These are phyloP conservation scores for Dolichopus griseipennis DNA, from an alignment of 2,888 invertebrate genomes.

Conservation along the genomic window DNA sequence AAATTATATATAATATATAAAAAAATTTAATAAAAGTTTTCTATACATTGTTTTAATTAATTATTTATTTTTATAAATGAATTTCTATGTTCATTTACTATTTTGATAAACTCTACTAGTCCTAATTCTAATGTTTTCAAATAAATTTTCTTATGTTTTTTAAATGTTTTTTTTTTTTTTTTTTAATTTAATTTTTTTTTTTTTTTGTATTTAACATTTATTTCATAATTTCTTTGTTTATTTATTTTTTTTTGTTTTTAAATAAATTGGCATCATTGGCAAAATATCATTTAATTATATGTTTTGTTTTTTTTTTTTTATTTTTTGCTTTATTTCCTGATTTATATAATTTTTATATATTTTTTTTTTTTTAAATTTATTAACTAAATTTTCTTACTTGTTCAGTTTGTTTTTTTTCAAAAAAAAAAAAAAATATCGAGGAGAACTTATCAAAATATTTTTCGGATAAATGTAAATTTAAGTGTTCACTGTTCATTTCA, in stretches of 20 bases:
- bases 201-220: neutral
- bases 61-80: no score
- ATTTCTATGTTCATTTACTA: neutral
- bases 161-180: no score
- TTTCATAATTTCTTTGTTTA: neutral
- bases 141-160: no score
- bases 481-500: no score
- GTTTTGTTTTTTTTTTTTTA: neutral
- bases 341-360: neutral
- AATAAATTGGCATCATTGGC: slow-evolving; percentile 1
- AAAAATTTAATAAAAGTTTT: no score
- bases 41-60: no score
- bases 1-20: no score
- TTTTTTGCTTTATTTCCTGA: neutral
- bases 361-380: neutral
- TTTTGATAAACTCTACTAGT: neutral
- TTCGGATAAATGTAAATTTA: no score
- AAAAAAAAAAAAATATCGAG: neutral
- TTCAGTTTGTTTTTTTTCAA: neutral
- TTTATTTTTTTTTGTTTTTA: neutral
- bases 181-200: neutral
- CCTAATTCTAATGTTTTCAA: no score
- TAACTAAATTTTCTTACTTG: neutral
- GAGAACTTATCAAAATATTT: no score
- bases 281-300: neutral